Evolutionary conservation across 2,797 vertebrate species (phyloP).

Genomic region (Centroberyx gerrardi): DNA sequence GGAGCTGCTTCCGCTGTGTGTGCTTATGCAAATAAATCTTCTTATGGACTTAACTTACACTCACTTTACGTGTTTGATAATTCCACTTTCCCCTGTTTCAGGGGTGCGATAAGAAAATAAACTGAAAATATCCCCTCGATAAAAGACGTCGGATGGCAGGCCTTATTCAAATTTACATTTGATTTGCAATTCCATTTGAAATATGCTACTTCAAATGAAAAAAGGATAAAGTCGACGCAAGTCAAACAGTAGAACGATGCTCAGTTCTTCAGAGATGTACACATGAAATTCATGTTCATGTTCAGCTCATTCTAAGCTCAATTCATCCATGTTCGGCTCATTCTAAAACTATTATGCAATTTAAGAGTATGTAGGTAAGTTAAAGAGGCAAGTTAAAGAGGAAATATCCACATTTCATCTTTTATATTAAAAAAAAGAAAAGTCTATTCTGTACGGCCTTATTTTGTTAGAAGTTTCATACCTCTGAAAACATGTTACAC

Average conservation of each 20-base stretch:
- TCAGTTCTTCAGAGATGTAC: slow-evolving; percentile 5
- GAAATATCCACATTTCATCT: too few species aligned
- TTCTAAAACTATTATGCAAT: slow-evolving; percentile 18
- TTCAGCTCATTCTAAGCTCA: too few species aligned
- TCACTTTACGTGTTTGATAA: slow-evolving; percentile 65
- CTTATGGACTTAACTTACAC: slow-evolving; percentile 76
- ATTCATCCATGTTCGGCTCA: slow-evolving; percentile 11
- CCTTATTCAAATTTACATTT: slow-evolving; percentile 60
- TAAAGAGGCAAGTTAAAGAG: too few species aligned
- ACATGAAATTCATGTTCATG: not conserved
- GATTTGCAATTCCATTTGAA: slow-evolving; percentile 59
- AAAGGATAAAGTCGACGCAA: slow-evolving; percentile 18
- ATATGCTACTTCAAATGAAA: slow-evolving; percentile 40
- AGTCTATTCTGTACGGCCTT: not conserved
- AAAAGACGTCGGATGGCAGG: slow-evolving; percentile 34
- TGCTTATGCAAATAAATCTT: slow-evolving; percentile 79
- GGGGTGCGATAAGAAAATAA: slow-evolving; percentile 54
- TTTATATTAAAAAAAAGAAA: not conserved
- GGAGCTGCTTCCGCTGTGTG: slow-evolving; percentile 50
- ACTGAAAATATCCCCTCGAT: slow-evolving; percentile 47
- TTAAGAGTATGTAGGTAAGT: not conserved
- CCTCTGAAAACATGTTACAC: not conserved
- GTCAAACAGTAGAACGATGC: not conserved
- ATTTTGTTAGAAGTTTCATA: not conserved
- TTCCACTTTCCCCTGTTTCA: slow-evolving; percentile 63